Conservation (phyloP, 1,140 invertebrate genomes). For the Aphelinus atriplicis region DNA sequence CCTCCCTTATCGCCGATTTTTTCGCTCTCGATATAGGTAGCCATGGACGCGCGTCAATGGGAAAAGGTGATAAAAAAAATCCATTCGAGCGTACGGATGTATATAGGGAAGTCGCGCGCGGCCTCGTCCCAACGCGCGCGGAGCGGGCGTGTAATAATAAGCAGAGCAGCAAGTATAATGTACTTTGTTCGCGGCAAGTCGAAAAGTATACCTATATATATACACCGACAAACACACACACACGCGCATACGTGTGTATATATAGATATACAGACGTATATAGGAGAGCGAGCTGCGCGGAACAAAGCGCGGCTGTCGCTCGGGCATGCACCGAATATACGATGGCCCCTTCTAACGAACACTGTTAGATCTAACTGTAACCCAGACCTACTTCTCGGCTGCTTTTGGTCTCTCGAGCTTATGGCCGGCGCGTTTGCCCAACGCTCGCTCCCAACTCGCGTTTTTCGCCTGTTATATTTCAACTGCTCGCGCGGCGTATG, state of each 20-base stretch:
- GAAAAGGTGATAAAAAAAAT: too few relatives aligned
- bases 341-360: constrained; percentile 38
- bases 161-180: too few relatives aligned
- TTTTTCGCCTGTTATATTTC: neutral
- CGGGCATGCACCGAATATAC: constrained; percentile 23
- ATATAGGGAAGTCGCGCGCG: too few relatives aligned
- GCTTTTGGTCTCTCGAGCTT: constrained; percentile 32
- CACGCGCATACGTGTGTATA: neutral
- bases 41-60: too few relatives aligned
- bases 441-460: neutral
- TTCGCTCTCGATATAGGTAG: too few relatives aligned
- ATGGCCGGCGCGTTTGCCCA: constrained; percentile 34
- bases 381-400: constrained; percentile 60
- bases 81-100: too few relatives aligned
- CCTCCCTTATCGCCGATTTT: too few relatives aligned
- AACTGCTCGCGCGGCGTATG: neutral
- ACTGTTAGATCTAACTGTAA: constrained; percentile 64
- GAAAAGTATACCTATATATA: neutral
- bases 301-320: neutral
- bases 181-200: neutral
- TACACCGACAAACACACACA: neutral
- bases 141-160: too few relatives aligned
- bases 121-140: too few relatives aligned
- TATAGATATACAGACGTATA: neutral
- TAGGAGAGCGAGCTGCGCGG: too few relatives aligned